These are phyloP conservation scores for Pristionchus japonicus DNA, from an alignment of 2,888 invertebrate genomes.

Conservation along the genomic window DNA sequence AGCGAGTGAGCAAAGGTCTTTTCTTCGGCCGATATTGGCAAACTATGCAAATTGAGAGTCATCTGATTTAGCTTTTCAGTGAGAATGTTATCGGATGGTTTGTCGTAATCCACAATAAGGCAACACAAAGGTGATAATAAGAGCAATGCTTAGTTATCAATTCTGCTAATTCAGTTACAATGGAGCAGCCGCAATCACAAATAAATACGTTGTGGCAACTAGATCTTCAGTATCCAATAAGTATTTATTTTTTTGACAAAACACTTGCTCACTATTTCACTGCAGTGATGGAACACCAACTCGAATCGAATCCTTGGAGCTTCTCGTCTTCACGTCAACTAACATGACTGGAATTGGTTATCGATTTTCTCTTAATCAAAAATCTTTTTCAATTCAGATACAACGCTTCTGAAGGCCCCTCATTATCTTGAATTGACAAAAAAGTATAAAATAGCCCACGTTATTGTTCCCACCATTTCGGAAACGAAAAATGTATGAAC, in stretches of 20 bases:
- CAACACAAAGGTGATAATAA: not conserved
- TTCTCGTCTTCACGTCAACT: not conserved
- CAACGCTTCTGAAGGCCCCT: not conserved
- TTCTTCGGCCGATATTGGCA: no score
- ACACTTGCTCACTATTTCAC: no score
- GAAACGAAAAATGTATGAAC: not conserved
- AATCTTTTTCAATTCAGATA: not conserved
- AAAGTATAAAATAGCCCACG: not conserved
- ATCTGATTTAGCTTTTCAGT: not conserved
- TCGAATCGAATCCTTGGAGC: not conserved
- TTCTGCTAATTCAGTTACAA: not conserved
- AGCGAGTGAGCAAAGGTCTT: no score
- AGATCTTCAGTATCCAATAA: not conserved
- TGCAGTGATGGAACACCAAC: no score
- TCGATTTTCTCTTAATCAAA: not conserved
- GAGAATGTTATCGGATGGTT: not conserved
- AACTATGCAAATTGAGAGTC: no score
- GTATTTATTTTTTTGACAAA: not conserved
- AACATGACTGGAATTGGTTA: not conserved
- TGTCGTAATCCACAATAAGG: not conserved
- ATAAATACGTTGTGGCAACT: not conserved
- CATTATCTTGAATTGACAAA: not conserved
- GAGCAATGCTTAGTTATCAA: not conserved
- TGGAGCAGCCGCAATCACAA: not conserved
- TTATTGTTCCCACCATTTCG: not conserved